Evolutionary conservation across 1,140 invertebrate species (phyloP), one percentile per base, ranked within the genome.

Genomic region (Ceratitis capitata): DNA sequence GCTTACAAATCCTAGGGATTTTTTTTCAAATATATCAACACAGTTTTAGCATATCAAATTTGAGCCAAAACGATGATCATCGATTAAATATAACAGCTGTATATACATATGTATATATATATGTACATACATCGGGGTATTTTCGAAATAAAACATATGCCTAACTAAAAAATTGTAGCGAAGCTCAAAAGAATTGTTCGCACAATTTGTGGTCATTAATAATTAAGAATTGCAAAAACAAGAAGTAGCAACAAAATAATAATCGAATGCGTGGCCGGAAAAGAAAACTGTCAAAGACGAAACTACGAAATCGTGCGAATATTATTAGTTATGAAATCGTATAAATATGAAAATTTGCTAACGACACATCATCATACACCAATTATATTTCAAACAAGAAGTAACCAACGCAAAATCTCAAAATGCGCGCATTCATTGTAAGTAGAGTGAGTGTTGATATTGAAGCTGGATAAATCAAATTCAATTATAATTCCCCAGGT

Each of bases 371-470:
- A 84, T 84, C 61, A 58, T 49, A 84, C 64, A 26, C 10, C 4
- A 47, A 49, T 47, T 32, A 51, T 53, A 35, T 45, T 47, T 12
- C 29, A 39, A 84, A n/a, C 56, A 69, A 85, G 47, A 32, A 85
- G 64, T 82, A 69, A 39, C 16, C n/a, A n/a, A 85, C 29, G 42
- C 4, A 53, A 56, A 29, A 26, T 49, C 32, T 64, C 14, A 86
- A 82, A 45, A 86, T 86, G 85, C 83, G 85, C 19, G 64, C 74
- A 32, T 86, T 86, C 32, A 86, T 86, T 10, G 85, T 86, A 53
- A 78, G 69, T 78, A 10, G 7, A 45, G 4, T 5, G 29, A n/a
- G 26, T 83, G 14, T 3, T 9, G 0, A n/a, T 10, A 53, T 0
- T 9, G 1, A 53, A 42, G 0, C 4, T 10, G 10, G 16, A 6